Conservation (phyloP, 2,113 vertebrate species). For the Erythrocercus mccallii region DNA sequence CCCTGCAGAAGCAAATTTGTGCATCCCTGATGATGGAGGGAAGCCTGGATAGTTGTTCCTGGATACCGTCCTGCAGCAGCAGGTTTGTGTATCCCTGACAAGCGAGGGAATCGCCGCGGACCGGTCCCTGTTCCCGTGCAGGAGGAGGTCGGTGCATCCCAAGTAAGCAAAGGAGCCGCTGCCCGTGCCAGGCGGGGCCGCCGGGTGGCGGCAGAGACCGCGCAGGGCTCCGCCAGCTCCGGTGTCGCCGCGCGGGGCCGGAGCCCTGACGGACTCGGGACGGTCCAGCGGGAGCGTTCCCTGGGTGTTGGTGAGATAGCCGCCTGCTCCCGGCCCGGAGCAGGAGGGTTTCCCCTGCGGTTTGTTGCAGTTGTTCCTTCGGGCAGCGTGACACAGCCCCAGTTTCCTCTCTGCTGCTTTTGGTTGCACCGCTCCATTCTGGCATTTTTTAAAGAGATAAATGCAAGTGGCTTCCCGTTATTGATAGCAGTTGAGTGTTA, state of each 20-base stretch:
- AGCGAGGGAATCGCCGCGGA: too few species aligned
- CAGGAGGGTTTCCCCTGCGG: neutral
- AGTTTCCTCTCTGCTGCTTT: neutral
- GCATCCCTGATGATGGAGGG: too few species aligned
- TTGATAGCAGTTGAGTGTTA: neutral
- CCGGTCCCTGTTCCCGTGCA: neutral
- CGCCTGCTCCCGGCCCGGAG: accelerated
- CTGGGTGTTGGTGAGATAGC: neutral
- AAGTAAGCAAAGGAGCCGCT: neutral
- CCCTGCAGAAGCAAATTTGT: neutral
- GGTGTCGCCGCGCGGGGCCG: accelerated
- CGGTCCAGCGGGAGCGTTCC: accelerated
- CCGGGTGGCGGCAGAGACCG: neutral
- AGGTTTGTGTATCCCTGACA: neutral
- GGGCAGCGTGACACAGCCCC: accelerated
- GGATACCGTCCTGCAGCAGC: neutral
- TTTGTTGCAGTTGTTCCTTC: neutral
- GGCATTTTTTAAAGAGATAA: neutral
- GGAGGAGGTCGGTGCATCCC: neutral
- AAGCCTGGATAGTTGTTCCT: neutral
- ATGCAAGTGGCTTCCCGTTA: neutral
- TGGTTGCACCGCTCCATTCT: neutral
- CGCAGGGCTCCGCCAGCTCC: neutral
- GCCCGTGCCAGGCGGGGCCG: neutral
- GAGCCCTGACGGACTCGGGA: too few species aligned